These are phyloP conservation scores for Tragopan temminckii DNA, from an alignment of 2,797 vertebrate species.

Conservation along the genomic window DNA sequence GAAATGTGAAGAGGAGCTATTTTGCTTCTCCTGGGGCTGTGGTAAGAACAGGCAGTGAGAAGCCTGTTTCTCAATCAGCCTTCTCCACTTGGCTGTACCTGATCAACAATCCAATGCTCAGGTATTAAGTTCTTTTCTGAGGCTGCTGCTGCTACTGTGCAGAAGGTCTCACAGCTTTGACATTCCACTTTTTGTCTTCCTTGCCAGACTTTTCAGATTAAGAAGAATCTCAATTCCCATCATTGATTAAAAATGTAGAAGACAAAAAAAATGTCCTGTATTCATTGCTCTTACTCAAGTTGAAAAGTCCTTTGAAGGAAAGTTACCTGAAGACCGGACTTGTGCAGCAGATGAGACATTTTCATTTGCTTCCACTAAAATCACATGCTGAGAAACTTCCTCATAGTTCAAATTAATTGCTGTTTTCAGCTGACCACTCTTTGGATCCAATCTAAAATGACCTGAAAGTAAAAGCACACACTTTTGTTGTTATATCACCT, in stretches of 20 bases:
- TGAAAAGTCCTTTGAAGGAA: not conserved
- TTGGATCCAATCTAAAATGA: slow-evolving; percentile 63
- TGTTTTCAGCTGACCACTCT: slow-evolving; percentile 69
- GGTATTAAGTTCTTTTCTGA: not conserved
- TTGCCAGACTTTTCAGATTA: not conserved
- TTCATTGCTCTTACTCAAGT: not conserved
- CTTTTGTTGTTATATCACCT: not conserved
- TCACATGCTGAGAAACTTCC: slow-evolving; percentile 52
- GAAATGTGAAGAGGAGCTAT: not conserved
- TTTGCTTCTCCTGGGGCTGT: not conserved
- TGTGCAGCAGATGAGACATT: not conserved
- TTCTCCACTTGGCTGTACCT: not conserved
- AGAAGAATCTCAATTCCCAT: not conserved
- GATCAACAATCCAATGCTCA: not conserved
- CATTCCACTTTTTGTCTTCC: not conserved
- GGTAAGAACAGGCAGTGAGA: not conserved
- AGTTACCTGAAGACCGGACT: slow-evolving; percentile 41
- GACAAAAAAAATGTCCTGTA: not conserved
- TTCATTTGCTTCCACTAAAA: slow-evolving; percentile 59
- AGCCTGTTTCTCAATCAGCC: not conserved
- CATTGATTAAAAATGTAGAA: not conserved
- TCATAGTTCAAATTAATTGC: slow-evolving; percentile 66
- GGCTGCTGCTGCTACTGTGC: not conserved
- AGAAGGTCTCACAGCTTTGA: not conserved
- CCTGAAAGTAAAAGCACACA: slow-evolving; percentile 11